phyloP scores from a whole-genome alignment of 2,113 vertebrate genomes.

The Puffinus mauretanicus region DNA sequence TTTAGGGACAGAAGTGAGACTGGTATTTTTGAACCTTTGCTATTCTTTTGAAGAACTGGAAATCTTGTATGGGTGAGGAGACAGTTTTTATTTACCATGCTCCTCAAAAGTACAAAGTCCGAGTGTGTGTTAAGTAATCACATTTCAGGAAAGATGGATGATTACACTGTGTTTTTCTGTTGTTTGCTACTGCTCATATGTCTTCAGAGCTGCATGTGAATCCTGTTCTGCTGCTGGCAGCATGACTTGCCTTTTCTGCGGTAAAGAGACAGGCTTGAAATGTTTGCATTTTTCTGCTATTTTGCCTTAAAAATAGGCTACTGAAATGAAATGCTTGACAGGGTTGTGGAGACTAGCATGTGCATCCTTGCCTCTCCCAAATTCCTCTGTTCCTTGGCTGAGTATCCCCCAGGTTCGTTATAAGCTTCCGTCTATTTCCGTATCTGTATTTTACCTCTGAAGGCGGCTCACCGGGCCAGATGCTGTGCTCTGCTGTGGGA shows the following conservation, averaged over 20 bases:
- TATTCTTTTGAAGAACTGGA: background rate
- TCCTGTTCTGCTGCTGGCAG: background rate
- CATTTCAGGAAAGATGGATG: background rate
- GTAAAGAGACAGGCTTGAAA: background rate
- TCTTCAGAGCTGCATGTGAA: background rate
- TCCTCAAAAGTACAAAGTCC: background rate
- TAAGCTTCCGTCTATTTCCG: fast-evolving
- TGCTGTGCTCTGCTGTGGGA: background rate
- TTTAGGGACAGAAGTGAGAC: background rate
- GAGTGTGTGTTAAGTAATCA: background rate
- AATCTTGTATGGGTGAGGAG: background rate
- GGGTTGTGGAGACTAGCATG: background rate
- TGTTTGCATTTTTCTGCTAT: background rate
- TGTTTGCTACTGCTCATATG: background rate
- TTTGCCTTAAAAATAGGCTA: background rate
- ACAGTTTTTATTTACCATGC: background rate
- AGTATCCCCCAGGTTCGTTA: background rate
- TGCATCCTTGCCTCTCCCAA: background rate
- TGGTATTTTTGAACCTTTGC: background rate
- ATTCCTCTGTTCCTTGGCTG: background rate
- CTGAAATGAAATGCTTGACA: background rate
- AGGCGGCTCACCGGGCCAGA: background rate
- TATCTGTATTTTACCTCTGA: background rate
- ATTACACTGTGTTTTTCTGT: background rate
- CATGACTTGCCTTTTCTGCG: background rate